Base-by-base conservation (phyloP, 1,140 invertebrate genomes). In the Drosophila elegans region DNA sequence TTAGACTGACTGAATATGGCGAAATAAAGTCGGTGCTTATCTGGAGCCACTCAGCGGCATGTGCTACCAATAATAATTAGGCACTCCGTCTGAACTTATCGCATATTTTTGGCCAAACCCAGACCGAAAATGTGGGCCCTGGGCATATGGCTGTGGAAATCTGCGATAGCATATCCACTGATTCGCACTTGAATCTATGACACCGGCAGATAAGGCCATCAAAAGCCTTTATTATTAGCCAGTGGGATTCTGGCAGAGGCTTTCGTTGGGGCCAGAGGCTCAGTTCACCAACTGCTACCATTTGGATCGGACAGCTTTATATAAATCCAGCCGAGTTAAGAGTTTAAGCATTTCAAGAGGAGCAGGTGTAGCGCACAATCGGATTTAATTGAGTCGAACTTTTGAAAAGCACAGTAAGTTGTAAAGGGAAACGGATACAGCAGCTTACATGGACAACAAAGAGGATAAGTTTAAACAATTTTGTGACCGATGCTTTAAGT, bases 61-160 rank as follows among this genome's bases (percentile, higher is more conserved):
- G 74, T 68, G 80, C 79, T 68, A 64, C 79, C 66, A 86, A 86
- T 86, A 82, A 86, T 82, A 88, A 86, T 88, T 86, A 88, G 57
- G 48, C 56, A 46, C 73, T 85, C 38, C 5, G 34, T 3, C 34
- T 3, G 16, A 11, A 67, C 25, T 68, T 66, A 66, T 66, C 62
- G 16, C 11, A 27, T 42, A 63, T 63, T 36, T 21, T 10, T 32
- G 41, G 25, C 34, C 41, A 10, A 27, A 16, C 3, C 34, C 36
- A 44, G 54, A 36, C 55, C 10, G 5, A 44, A 25, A 36, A 1
- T n/a, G n/a, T 21, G n/a, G 56, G 7, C 25, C 13, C 10, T 2
- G 29, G 25, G 32, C 59, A 64, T 29, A 48, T 45, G 32, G 34
- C 25, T 16, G 25, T 61, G 61, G 55, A 7, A 41, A 67, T 51